Conservation (phyloP, 2,888 invertebrate genomes). For the Myopa tessellatipennis region DNA sequence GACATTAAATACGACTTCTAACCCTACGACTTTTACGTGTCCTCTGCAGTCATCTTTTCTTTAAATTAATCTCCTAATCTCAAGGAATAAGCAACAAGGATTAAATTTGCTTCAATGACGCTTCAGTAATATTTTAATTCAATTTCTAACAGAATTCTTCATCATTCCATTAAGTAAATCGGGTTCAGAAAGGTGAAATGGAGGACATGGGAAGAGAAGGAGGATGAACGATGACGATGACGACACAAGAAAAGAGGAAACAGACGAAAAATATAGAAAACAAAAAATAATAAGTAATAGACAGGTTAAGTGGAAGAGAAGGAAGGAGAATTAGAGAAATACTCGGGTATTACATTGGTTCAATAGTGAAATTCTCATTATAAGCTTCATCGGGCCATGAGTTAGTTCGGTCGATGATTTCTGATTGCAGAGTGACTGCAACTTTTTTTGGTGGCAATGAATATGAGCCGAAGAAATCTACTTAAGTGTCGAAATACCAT, state of each 20-base stretch:
- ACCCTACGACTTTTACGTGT: not conserved
- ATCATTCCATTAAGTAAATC: constrained; percentile 30
- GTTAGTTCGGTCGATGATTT: constrained; percentile 19
- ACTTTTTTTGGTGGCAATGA: not conserved
- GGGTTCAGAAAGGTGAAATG: not conserved
- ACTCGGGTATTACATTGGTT: constrained; percentile 12
- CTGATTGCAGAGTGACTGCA: not conserved
- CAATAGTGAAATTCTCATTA: constrained; percentile 30
- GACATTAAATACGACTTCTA: not conserved
- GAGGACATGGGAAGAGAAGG: not conserved
- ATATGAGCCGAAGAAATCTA: not conserved
- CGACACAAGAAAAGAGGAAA: too few relatives aligned
- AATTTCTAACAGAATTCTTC: constrained; percentile 25
- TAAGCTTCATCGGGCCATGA: constrained; percentile 22
- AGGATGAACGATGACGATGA: not conserved
- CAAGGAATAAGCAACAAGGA: not conserved
- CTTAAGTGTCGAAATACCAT: constrained; percentile 15
- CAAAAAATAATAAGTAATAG: not conserved
- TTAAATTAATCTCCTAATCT: constrained; percentile 5
- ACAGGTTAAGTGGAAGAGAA: not conserved
- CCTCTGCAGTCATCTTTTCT: not conserved
- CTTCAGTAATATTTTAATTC: constrained; percentile 25
- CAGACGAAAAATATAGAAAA: too few relatives aligned
- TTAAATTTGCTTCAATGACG: constrained; percentile 25
- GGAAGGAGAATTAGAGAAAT: not conserved